These are phyloP conservation scores for Subacronicta megacephala DNA, from an alignment of 2,888 invertebrate species.

Conservation along the genomic window DNA sequence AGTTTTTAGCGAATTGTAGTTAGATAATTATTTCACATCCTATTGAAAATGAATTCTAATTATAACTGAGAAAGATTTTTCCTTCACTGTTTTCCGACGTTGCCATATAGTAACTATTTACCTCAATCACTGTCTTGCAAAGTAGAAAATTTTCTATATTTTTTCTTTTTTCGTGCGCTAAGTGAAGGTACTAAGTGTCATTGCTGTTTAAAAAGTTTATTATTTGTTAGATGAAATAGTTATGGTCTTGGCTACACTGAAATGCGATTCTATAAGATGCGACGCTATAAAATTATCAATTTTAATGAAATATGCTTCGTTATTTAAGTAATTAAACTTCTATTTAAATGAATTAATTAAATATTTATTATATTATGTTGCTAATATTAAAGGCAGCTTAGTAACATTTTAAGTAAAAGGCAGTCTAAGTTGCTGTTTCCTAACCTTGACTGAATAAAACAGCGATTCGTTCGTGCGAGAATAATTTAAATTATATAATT, in stretches of 20 bases:
- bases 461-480: slow-evolving; percentile 21
- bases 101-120: slow-evolving; percentile 87
- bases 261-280: slow-evolving; percentile 30
- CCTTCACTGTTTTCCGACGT: slow-evolving; percentile 75
- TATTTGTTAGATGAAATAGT: slow-evolving; percentile 50
- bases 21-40: slow-evolving; percentile 68
- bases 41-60: slow-evolving; percentile 53
- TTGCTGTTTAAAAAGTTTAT: slow-evolving; percentile 48
- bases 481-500: slow-evolving; percentile 4
- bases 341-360: slow-evolving; percentile 23
- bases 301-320: slow-evolving; percentile 22
- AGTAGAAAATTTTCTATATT: slow-evolving; percentile 45
- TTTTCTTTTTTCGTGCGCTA: slow-evolving; percentile 40
- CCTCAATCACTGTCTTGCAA: slow-evolving; percentile 77
- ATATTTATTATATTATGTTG: slow-evolving; percentile 23
- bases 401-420: slow-evolving; percentile 1
- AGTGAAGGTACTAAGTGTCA: slow-evolving; percentile 42
- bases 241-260: slow-evolving; percentile 54
- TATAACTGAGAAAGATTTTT: slow-evolving; percentile 52
- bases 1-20: slow-evolving; percentile 73
- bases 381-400: slow-evolving; percentile 33
- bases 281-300: slow-evolving; percentile 16
- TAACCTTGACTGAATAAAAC: slow-evolving; percentile 12
- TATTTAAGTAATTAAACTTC: slow-evolving; percentile 23
- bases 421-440: slow-evolving; percentile 2